Evolutionary conservation across 2,113 vertebrate species (phyloP).

Genomic region (Peucedramus taeniatus): DNA sequence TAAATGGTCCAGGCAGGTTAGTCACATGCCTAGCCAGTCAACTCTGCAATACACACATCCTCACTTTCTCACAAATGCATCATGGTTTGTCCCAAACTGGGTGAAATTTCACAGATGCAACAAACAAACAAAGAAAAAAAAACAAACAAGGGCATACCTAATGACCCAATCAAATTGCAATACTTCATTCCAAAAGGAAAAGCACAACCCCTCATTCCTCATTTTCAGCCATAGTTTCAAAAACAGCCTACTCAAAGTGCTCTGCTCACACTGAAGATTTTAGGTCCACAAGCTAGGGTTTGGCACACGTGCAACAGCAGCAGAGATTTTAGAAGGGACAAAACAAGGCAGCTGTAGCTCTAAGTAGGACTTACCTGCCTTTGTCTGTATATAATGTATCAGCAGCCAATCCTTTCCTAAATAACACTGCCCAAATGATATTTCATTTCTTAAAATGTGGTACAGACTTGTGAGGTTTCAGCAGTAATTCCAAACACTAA

Average conservation of each 20-base stretch:
- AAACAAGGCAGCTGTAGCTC: not conserved
- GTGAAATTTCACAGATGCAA: not conserved
- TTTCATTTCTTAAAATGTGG: not conserved
- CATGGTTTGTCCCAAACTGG: not conserved
- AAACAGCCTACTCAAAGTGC: not conserved
- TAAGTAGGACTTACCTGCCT: not conserved
- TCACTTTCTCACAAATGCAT: not conserved
- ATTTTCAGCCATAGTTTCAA: not conserved
- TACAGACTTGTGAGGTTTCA: not conserved
- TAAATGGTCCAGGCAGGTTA: not conserved
- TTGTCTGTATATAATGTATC: not conserved
- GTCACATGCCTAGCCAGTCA: not conserved
- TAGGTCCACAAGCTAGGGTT: not conserved
- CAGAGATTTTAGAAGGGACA: not conserved
- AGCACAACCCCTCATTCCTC: not conserved
- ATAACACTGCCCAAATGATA: not conserved
- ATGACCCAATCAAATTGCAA: not conserved
- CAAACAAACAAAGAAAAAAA: not conserved
- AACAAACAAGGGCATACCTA: not conserved
- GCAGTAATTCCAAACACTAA: constrained; percentile 23
- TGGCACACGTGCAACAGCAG: not conserved
- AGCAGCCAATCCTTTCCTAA: not conserved
- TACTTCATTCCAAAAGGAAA: not conserved
- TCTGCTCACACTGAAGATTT: not conserved
- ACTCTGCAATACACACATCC: not conserved